Evolutionary conservation across 2,888 invertebrate species (phyloP).

Genomic region (Cataglyphis rosenhaueri): DNA sequence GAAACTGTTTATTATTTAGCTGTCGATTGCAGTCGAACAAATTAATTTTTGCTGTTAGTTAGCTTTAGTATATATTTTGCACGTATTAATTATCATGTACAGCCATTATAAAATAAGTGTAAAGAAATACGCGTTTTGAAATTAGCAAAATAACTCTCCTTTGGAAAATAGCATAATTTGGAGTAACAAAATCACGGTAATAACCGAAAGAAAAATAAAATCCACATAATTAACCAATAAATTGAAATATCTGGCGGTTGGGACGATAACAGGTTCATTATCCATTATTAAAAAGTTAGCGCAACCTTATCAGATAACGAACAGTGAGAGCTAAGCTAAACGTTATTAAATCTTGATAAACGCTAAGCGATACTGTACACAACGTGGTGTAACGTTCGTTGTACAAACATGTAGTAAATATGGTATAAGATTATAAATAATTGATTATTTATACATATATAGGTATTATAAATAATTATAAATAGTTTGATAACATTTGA

Average conservation of each 20-base stretch:
- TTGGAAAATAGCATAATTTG: constrained; percentile 20
- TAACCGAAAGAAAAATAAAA: constrained; percentile 29
- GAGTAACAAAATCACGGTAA: constrained; percentile 14
- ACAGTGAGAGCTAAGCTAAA: constrained; percentile 11
- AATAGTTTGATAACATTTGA: no score
- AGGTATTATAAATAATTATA: no score
- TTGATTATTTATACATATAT: not conserved
- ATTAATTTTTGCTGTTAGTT: constrained; percentile 1
- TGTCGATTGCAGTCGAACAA: not conserved
- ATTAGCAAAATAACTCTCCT: constrained; percentile 25
- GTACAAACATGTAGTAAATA: not conserved
- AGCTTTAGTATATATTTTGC: not conserved
- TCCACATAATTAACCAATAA: constrained; percentile 37
- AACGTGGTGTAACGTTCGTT: constrained; percentile 14
- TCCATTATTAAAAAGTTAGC: constrained; percentile 42
- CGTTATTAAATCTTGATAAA: constrained; percentile 49
- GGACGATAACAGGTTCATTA: constrained; percentile 45
- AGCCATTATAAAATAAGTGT: constrained; percentile 10
- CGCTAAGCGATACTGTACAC: constrained; percentile 31
- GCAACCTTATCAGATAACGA: constrained; percentile 35
- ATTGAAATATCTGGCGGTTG: constrained; percentile 29
- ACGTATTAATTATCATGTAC: constrained; percentile 10
- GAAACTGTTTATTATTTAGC: constrained; percentile 5
- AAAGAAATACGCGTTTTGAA: constrained; percentile 15
- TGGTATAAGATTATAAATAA: not conserved